Conservation (phyloP, 2,113 vertebrate species). For the Casuarius casuarius region DNA sequence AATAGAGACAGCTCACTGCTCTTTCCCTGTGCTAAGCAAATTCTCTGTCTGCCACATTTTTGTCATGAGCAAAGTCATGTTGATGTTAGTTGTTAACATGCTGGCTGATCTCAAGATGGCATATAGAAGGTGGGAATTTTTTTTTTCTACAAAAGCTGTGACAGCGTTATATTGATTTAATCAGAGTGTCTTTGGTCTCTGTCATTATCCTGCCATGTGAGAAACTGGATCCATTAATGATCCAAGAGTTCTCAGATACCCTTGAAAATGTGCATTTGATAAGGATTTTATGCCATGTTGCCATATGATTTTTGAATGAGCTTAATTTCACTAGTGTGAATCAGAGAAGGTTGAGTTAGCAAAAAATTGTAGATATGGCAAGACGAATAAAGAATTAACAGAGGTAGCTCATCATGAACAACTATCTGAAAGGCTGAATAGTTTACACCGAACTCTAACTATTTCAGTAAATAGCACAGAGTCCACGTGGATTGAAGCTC, state of each 20-base stretch:
- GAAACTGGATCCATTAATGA: background rate
- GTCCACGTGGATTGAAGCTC: background rate
- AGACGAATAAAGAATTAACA: slow-evolving; percentile 2
- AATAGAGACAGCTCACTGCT: background rate
- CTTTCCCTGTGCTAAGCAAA: slow-evolving; percentile 32
- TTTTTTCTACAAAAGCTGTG: background rate
- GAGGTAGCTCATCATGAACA: background rate
- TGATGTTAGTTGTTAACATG: slow-evolving; percentile 6
- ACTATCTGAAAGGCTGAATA: background rate
- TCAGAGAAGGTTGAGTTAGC: background rate
- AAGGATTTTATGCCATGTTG: background rate
- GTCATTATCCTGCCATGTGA: background rate
- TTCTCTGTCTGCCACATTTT: slow-evolving; percentile 21
- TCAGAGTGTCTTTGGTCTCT: background rate
- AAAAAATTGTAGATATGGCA: background rate
- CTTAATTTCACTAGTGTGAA: background rate
- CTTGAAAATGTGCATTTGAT: slow-evolving; percentile 16
- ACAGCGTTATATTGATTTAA: slow-evolving; percentile 20
- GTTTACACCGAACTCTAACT: background rate
- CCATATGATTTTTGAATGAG: background rate
- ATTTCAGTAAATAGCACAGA: background rate
- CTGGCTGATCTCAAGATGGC: slow-evolving; percentile 38
- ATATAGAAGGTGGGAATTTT: slow-evolving; percentile 33
- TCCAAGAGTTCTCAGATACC: background rate
- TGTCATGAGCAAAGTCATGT: slow-evolving; percentile 23